Base-by-base conservation (phyloP, 2,888 invertebrate genomes). In the Catocala fraxini region DNA sequence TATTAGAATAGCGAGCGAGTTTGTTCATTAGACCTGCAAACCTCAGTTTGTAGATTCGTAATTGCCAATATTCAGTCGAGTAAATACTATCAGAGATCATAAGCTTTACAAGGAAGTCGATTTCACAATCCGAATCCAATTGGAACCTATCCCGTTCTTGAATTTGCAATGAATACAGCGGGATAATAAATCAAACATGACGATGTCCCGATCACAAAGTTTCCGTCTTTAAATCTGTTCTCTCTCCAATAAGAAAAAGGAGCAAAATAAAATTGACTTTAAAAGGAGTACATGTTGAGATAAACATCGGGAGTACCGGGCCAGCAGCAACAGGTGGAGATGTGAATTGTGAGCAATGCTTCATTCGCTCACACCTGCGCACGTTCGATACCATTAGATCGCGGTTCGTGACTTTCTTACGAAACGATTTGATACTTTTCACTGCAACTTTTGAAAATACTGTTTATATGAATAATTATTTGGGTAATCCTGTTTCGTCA, bases 311-410 rank as follows among this genome's bases (percentile, higher is more conserved):
- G 33, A 52, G 62, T 65, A 75, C 68, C 35, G 11, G 68, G 76
- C 64, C 25, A 34, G 6, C 71, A 73, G 73, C 75, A 75, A 75
- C 76, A 75, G 71, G 75, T 75, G 71, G 67, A 43, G 62, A 66
- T 70, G 68, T 74, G 61, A 68, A 70, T 69, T 69, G 63, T 65
- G 62, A 70, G 73, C 65, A 72, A 66, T 70, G 59, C 46, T 53
- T 59, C 65, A 51, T 48, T 62, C 52, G 49, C 42, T 51, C 39
- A 70, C 67, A 74, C 75, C 75, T 74, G 75, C 72, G 61, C 25
- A 25, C 59, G 52, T 68, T 75, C 73, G 62, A 75, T 72, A 70
- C 64, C 66, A 69, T 65, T 56, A 47, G 63, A 70, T 75, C 47
- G 39, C 51, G 48, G 66, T 51, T 45, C 35, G 35, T 9, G 35